Percentiles rank a stretch among this genome's conserved stretches.
phyloP scores from a whole-genome alignment of 2,797 vertebrate species.

The Leuciscus waleckii region DNA sequence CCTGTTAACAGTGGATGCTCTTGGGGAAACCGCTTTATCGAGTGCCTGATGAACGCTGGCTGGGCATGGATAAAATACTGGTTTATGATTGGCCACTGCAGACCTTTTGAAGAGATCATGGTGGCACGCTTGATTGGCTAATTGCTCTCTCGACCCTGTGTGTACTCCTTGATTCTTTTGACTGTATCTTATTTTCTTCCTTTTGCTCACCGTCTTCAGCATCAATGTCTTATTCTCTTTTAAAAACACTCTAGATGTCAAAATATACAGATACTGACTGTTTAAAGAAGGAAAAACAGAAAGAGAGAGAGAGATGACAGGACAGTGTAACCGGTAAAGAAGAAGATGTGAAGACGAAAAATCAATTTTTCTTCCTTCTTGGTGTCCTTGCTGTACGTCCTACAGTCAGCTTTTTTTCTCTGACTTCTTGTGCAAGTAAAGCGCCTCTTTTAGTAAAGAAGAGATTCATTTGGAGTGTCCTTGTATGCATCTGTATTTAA shows the following conservation, averaged over 20 bases:
- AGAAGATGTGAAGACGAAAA: background rate
- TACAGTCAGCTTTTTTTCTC: background rate
- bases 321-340: background rate
- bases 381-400: slow-evolving; percentile 17
- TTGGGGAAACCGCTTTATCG: slow-evolving; percentile 31
- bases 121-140: slow-evolving; percentile 16
- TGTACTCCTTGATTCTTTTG: background rate
- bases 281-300: slow-evolving; percentile 9
- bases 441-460: background rate
- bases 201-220: background rate
- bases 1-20: background rate
- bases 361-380: slow-evolving; percentile 1
- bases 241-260: slow-evolving; percentile 3
- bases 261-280: background rate
- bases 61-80: slow-evolving; percentile 1
- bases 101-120: slow-evolving; percentile 19
- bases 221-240: background rate
- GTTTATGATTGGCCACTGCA: slow-evolving; percentile 41
- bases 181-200: slow-evolving; percentile 5
- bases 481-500: background rate
- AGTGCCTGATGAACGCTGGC: slow-evolving; percentile 34
- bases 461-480: background rate
- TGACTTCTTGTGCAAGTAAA: background rate
- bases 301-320: slow-evolving; percentile 8
- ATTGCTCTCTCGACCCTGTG: slow-evolving; percentile 21